Evolutionary conservation across 2,113 vertebrate species (phyloP), one percentile per base, ranked within the genome.

Genomic region (Promerops cafer): DNA sequence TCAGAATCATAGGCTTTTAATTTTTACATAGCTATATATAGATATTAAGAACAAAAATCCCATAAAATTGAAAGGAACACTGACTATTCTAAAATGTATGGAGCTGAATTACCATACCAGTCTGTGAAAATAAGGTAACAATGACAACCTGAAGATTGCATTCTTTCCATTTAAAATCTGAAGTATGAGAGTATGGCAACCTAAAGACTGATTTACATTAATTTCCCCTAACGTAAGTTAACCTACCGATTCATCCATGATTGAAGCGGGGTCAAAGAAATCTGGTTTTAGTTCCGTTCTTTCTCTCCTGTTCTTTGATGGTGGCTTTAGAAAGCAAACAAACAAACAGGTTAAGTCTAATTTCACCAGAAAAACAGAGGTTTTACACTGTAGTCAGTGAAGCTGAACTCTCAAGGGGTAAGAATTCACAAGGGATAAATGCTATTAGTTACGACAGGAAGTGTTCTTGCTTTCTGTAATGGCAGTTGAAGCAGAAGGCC

Each of bases 211-310:
- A 90, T 72, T 86, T 44, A 47, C 17, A 52, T 85, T 61, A 61
- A 26, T 89, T 77, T 77, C 80, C 83, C 79, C 54, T 87, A 71
- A 92, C 23, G 13, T 83, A 93, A 97, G 83, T 91, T 94, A 96
- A 96, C 99, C 98, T 98, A 99, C 99, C 97, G 99, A 99, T 97
- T 99, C 99, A 97, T 99, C 99, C 99, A 99, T 99, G 98, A 99
- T 99, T 97, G 99, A 99, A 97, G 99, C 98, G 27, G 99, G 99
- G 98, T 99, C 99, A 98, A 99, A 99, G 98, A 99, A 99, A 98
- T 99, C 99, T 61, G 99, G 99, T 98, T 99, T 99, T 90, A 99
- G 98, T 94, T 99, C 99, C 69, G 99, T 99, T 97, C 99, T 98
- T 96, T 99, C 99, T 91, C 99, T 98, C 64, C 99, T 99, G 97